Conservation (phyloP, 2,888 invertebrate genomes). For the Odiellus spinosus region DNA sequence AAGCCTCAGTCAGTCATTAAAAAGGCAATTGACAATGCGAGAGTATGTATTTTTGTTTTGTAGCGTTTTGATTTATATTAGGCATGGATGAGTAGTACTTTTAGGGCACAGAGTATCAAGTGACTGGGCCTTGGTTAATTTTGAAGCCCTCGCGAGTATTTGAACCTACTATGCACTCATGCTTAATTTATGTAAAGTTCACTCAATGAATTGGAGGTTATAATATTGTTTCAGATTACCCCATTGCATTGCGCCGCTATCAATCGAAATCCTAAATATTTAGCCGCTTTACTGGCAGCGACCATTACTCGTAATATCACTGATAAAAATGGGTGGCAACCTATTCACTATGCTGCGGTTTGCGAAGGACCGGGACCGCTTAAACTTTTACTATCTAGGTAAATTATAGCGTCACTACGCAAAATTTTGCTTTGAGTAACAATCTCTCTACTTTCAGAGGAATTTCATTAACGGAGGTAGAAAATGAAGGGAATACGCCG, state of each 20-base stretch:
- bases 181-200: too few species aligned
- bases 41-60: not conserved
- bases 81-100: too few species aligned
- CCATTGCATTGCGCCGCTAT: constrained; percentile 39
- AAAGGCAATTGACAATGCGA: not conserved
- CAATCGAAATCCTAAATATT: constrained; percentile 35
- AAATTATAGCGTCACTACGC: not conserved
- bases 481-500: constrained; percentile 31
- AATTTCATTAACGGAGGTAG: constrained; percentile 26
- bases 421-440: not conserved
- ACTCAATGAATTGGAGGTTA: too few species aligned
- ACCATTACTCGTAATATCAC: constrained; percentile 33
- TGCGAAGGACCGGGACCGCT: constrained; percentile 35
- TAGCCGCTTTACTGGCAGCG: constrained; percentile 30
- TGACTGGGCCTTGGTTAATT: too few species aligned
- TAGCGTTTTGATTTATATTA: too few species aligned
- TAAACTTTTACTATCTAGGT: constrained; percentile 23
- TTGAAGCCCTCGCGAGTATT: too few species aligned
- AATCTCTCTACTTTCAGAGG: constrained; percentile 23
- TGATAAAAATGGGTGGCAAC: constrained; percentile 32
- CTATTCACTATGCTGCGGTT: constrained; percentile 38
- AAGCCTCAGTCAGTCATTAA: not conserved
- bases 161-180: too few species aligned
- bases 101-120: too few species aligned
- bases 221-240: constrained; percentile 30